These are phyloP conservation scores for Pristionchus mayeri DNA, from an alignment of 2,888 invertebrate species.

Conservation along the genomic window DNA sequence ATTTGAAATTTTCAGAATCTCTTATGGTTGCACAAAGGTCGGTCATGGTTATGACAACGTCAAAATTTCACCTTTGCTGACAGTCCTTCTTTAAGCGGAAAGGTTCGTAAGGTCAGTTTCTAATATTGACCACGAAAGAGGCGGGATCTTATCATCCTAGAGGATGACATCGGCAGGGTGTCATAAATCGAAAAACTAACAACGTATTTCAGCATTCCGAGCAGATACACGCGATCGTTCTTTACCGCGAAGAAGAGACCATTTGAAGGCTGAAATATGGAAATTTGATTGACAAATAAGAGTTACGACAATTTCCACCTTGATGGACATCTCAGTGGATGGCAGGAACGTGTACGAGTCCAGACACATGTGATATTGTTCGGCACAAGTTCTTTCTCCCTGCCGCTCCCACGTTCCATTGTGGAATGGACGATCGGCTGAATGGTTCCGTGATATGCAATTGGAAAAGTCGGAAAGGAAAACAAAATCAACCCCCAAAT, in stretches of 20 bases:
- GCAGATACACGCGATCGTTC: not conserved
- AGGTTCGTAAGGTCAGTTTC: no score
- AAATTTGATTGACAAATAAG: no score
- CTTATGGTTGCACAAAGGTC: no score
- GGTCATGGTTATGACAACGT: no score
- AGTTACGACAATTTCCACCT: no score
- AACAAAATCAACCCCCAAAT: not conserved
- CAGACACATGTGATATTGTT: not conserved
- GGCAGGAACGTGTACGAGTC: not conserved
- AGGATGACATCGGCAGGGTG: not conserved
- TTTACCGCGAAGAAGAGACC: not conserved
- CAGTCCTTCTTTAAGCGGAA: no score
- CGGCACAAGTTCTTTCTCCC: slow-evolving; percentile 11
- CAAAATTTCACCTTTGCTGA: no score
- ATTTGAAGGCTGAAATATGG: not conserved
- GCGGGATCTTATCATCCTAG: no score
- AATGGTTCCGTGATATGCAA: no score
- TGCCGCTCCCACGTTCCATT: not conserved
- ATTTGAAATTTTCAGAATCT: no score
- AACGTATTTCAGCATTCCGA: slow-evolving; percentile 15
- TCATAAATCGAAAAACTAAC: not conserved
- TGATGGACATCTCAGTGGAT: not conserved
- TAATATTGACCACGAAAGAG: no score
- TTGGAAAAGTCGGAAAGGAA: no score
- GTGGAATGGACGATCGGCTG: not conserved